These are phyloP conservation scores for Cephus pulcher DNA, from an alignment of 2,888 invertebrate genomes.

Conservation along the genomic window DNA sequence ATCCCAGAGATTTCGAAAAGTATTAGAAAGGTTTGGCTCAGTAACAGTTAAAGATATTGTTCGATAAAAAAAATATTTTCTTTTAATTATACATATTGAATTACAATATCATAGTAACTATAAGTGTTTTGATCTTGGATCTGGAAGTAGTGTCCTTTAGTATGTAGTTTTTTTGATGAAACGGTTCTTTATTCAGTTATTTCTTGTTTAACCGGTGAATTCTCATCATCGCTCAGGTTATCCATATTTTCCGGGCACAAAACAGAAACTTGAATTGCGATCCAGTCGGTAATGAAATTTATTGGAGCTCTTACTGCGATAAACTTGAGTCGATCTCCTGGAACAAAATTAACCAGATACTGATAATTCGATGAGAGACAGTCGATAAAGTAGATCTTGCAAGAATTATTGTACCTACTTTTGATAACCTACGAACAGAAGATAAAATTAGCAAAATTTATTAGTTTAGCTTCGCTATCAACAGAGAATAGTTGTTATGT, in stretches of 20 bases:
- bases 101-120: neutral
- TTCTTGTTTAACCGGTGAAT: neutral
- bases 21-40: neutral
- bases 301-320: conserved; percentile 35
- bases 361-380: neutral
- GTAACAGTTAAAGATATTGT: neutral
- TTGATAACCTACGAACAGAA: neutral
- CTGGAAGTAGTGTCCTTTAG: neutral
- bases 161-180: neutral
- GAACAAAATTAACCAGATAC: neutral
- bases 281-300: conserved; percentile 34
- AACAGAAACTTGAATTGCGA: conserved; percentile 34
- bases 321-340: conserved; percentile 39
- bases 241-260: neutral
- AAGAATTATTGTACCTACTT: neutral
- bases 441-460: neutral
- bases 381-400: neutral
- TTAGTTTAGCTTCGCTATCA: neutral
- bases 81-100: neutral
- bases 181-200: neutral
- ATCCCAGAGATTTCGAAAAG: no score
- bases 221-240: neutral
- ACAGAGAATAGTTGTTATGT: neutral
- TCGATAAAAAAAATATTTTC: neutral
- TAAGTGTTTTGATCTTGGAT: neutral